Conservation (phyloP, 1,140 invertebrate genomes). For the Eulimnadia texana region DNA sequence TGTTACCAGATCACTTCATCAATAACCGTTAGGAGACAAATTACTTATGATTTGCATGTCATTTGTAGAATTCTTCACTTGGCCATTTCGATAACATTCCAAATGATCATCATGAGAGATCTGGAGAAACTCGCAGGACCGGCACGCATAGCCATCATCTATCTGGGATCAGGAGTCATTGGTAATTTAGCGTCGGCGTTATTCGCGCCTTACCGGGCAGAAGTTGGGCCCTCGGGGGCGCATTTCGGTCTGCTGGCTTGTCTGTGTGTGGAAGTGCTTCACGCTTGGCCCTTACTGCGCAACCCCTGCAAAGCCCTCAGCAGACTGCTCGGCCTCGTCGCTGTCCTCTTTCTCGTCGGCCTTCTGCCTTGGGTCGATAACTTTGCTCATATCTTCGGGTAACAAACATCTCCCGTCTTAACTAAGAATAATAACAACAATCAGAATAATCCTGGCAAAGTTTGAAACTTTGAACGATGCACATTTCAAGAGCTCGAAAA, state of each 20-base stretch:
- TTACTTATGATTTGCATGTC: conserved; percentile 16
- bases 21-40: background rate
- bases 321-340: conserved; percentile 57
- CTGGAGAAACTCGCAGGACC: conserved; percentile 91
- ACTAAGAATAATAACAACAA: too few species aligned
- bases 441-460: too few species aligned
- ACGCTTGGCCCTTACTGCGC: conserved; percentile 68
- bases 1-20: background rate
- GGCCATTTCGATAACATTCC: conserved; percentile 71
- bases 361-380: conserved; percentile 93
- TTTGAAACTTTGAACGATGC: too few species aligned
- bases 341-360: conserved; percentile 67
- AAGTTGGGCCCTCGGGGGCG: conserved; percentile 81
- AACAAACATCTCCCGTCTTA: too few species aligned
- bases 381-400: conserved; percentile 72
- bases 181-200: conserved; percentile 95
- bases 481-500: too few species aligned
- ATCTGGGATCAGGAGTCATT: conserved; percentile 82
- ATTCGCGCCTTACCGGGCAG: conserved; percentile 94
- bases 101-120: conserved; percentile 88
- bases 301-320: conserved; percentile 57
- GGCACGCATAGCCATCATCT: conserved; percentile 80
- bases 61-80: conserved; percentile 69
- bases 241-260: conserved; percentile 87
- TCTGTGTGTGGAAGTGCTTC: conserved; percentile 77